phyloP scores from a whole-genome alignment of 2,113 vertebrate genomes.

The Antechinus flavipes region DNA sequence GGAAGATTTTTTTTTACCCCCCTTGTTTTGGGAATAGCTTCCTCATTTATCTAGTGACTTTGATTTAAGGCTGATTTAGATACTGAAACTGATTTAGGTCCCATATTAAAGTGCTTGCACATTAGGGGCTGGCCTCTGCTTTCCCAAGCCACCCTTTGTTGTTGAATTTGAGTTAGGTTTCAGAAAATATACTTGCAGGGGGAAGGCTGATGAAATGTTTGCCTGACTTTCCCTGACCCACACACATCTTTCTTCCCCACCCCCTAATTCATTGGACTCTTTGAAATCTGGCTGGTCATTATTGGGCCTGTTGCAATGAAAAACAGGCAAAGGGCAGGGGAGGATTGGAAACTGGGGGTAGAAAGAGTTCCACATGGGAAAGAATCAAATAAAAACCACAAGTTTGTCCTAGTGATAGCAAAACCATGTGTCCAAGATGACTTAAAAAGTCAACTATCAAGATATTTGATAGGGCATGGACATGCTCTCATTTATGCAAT shows the following conservation, averaged over 20 bases:
- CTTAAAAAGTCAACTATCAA: slow-evolving; percentile 47
- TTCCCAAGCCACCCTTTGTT: slow-evolving; percentile 6
- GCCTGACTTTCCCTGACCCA: slow-evolving; percentile 30
- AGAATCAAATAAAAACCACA: slow-evolving; percentile 65
- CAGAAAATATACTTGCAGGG: background rate
- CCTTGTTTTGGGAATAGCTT: slow-evolving; percentile 74
- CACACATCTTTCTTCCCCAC: background rate
- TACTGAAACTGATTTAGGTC: slow-evolving; percentile 9
- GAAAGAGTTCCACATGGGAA: slow-evolving; percentile 69
- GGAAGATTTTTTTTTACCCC: slow-evolving; percentile 76
- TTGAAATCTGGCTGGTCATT: slow-evolving; percentile 48
- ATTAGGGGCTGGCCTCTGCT: background rate
- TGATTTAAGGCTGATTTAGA: slow-evolving; percentile 73
- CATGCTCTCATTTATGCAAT: background rate
- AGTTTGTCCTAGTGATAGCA: slow-evolving; percentile 74
- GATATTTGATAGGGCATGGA: background rate
- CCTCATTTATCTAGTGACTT: slow-evolving; percentile 68
- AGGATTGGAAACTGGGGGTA: background rate
- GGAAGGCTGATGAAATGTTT: background rate
- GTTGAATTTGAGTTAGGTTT: background rate
- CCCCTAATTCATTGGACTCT: slow-evolving; percentile 5
- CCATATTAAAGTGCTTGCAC: background rate
- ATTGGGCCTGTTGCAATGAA: slow-evolving; percentile 28
- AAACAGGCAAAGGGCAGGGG: slow-evolving; percentile 51
- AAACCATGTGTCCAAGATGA: slow-evolving; percentile 75